Evolutionary conservation across 2,797 vertebrate genomes (phyloP).

Genomic region (Morelia viridis): DNA sequence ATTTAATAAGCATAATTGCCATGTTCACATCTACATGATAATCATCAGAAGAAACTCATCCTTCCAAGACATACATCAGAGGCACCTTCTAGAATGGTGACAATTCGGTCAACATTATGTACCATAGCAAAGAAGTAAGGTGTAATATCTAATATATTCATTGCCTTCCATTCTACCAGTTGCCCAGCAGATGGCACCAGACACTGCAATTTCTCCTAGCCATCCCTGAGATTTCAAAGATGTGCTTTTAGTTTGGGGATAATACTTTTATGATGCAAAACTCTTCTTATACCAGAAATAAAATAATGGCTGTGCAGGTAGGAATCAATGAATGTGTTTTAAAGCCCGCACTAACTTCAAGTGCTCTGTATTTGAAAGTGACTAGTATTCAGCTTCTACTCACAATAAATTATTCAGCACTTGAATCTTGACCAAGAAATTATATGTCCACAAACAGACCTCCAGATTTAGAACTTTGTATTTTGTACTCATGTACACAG

Average conservation of each 20-base stretch:
- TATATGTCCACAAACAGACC: background rate
- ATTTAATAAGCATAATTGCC: too few relatives aligned
- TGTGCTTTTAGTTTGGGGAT: constrained; percentile 45
- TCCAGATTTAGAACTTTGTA: background rate
- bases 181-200: constrained; percentile 75
- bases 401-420: constrained; percentile 1
- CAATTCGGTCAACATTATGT: background rate
- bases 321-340: background rate
- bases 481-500: background rate
- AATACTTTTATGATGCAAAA: constrained; percentile 38
- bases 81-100: background rate
- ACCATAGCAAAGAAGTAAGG: background rate
- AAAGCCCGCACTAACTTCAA: background rate
- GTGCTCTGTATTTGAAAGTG: background rate
- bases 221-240: background rate
- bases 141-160: rapidly evolving
- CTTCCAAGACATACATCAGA: background rate
- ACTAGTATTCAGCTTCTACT: background rate
- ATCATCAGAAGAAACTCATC: background rate
- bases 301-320: background rate
- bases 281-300: constrained; percentile 8
- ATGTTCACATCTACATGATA: background rate
- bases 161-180: background rate
- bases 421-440: background rate
- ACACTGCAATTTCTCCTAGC: constrained; percentile 49